A percentile compares a stretch with the other conserved stretches of the same genome.
phyloP scores from a whole-genome alignment of 2,113 vertebrate genomes.

The Caretta caretta region DNA sequence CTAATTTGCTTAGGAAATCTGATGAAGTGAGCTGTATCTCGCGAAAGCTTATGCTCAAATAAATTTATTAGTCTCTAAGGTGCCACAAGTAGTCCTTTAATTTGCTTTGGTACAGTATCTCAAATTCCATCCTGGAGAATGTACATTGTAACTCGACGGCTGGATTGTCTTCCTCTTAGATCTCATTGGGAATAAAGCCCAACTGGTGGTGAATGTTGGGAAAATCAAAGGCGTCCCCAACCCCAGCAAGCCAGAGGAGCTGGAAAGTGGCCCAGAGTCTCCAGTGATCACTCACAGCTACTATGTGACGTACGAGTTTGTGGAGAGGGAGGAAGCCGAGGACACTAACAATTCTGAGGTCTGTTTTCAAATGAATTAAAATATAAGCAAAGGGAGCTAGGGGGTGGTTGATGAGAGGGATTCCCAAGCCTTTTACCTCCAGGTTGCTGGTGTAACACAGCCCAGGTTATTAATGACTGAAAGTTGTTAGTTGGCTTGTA shows the following conservation, averaged over 20 bases:
- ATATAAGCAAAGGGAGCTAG: background rate
- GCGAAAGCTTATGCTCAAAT: no score
- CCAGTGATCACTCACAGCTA: constrained; percentile 82
- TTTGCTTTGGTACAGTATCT: background rate
- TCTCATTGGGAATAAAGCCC: constrained; percentile 53
- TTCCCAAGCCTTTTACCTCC: background rate
- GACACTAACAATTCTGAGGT: background rate
- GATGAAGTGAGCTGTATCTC: no score
- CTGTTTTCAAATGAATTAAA: background rate
- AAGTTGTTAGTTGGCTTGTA: background rate
- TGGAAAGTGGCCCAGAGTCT: constrained; percentile 43
- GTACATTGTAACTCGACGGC: background rate
- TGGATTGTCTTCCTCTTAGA: constrained; percentile 62
- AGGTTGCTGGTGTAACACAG: background rate
- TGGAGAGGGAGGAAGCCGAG: background rate
- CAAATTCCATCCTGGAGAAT: background rate
- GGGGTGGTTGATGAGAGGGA: background rate
- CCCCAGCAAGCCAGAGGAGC: constrained; percentile 23
- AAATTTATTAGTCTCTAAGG: no score
- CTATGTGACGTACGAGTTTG: constrained; percentile 83
- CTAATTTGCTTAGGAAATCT: background rate
- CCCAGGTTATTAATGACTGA: background rate
- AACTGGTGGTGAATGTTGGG: constrained; percentile 79
- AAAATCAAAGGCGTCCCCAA: constrained; percentile 80
- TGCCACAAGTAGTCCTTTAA: background rate